Evolutionary conservation across 2,113 vertebrate species (phyloP).

Genomic region (Stercorarius parasiticus): DNA sequence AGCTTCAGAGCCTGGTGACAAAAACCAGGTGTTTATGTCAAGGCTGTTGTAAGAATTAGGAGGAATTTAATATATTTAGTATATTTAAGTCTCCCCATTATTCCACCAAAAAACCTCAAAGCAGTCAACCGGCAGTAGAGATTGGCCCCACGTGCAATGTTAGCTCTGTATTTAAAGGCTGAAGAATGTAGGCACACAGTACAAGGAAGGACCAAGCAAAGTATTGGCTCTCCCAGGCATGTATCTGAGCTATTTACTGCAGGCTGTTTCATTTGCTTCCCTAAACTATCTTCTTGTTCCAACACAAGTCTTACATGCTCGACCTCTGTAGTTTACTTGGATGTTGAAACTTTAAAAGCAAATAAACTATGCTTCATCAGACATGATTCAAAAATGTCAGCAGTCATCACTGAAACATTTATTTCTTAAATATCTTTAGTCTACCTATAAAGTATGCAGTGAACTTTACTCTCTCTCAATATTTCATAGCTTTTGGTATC

Average conservation of each 20-base stretch:
- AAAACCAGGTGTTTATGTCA: background rate
- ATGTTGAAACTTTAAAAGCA: background rate
- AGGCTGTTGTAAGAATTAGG: background rate
- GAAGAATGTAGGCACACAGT: background rate
- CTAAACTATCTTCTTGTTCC: background rate
- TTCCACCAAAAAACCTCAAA: background rate
- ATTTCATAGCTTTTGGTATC: background rate
- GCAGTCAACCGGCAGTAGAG: background rate
- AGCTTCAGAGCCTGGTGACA: background rate
- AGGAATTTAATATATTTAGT: background rate
- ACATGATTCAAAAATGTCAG: background rate
- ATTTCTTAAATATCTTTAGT: background rate
- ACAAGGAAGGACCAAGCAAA: background rate
- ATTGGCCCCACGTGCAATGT: background rate
- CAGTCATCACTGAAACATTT: background rate
- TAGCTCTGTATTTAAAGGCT: background rate
- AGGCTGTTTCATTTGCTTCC: background rate
- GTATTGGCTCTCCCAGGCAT: background rate
- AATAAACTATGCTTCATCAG: background rate
- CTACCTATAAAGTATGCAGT: background rate
- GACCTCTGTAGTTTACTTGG: background rate
- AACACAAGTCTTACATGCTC: background rate
- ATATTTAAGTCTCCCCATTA: background rate
- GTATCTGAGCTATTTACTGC: background rate
- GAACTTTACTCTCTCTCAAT: background rate